These are phyloP conservation scores for Palythoa grandis DNA, from an alignment of 92 coral and sea anemone species.

Conservation along the genomic window DNA sequence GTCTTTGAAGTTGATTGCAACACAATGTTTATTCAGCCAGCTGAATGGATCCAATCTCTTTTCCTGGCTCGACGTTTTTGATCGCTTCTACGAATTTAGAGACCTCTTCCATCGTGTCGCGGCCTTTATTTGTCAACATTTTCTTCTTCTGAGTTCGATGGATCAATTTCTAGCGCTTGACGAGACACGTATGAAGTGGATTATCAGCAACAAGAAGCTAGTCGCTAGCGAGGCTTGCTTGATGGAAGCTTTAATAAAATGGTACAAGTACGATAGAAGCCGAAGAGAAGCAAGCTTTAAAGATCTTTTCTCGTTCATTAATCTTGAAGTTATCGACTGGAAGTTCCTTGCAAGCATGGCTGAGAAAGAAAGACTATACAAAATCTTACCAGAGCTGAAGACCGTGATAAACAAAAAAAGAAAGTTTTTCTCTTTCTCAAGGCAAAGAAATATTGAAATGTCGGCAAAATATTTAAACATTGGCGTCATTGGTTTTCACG, in stretches of 20 bases:
- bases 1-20: constrained; percentile 9
- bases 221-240: constrained; percentile 16
- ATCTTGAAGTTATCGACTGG: background rate
- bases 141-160: constrained; percentile 15
- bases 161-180: constrained; percentile 18
- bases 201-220: background rate
- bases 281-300: background rate
- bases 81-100: background rate
- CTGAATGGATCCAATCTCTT: constrained; percentile 8
- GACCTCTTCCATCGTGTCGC: background rate
- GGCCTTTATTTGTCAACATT: constrained; percentile 21
- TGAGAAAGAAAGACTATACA: background rate
- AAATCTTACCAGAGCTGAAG: constrained; percentile 1
- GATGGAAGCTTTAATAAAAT: constrained; percentile 4
- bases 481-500: constrained; percentile 10
- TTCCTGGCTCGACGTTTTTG: constrained; percentile 12
- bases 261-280: constrained; percentile 7
- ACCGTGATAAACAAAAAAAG: background rate
- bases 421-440: background rate
- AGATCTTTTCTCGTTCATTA: background rate
- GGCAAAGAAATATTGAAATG: background rate
- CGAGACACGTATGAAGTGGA: constrained; percentile 20
- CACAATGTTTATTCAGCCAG: background rate
- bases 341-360: background rate
- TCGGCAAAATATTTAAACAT: constrained; percentile 13